phyloP scores from a whole-genome alignment of 2,113 vertebrate genomes.

The Platysteira castanea region DNA sequence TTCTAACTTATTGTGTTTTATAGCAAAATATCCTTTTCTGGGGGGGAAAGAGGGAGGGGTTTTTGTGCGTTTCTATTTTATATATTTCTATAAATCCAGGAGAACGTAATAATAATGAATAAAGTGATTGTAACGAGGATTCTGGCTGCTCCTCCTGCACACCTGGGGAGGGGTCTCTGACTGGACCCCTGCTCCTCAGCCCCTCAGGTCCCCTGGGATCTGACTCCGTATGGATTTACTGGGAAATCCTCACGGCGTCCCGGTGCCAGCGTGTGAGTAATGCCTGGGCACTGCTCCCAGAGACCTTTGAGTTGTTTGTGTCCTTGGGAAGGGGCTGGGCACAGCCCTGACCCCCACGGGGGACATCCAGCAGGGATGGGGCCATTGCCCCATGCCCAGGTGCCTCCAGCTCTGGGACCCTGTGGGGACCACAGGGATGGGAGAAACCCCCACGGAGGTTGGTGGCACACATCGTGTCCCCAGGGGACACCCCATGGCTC shows the following conservation, averaged over 20 bases:
- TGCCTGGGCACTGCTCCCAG: neutral
- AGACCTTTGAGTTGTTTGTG: conserved; percentile 23
- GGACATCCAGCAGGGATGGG: rapidly evolving
- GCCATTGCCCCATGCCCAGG: neutral
- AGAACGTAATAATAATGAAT: neutral
- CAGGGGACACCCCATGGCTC: rapidly evolving
- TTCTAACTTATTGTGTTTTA: conserved; percentile 59
- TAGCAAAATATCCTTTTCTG: neutral
- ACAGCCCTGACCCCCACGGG: neutral
- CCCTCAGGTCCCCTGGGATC: neutral
- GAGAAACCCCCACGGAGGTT: rapidly evolving
- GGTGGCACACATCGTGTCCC: neutral
- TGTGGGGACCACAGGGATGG: rapidly evolving
- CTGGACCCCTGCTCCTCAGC: rapidly evolving
- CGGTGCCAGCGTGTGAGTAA: neutral
- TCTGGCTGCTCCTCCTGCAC: neutral
- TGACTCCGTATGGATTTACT: rapidly evolving
- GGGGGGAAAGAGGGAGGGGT: rapidly evolving
- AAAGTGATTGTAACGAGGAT: neutral
- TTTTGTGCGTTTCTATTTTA: neutral
- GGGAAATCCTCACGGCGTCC: neutral
- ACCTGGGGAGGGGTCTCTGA: rapidly evolving
- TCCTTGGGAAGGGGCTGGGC: neutral
- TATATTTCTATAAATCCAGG: neutral
- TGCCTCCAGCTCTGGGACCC: rapidly evolving